A percentile compares a stretch with the other conserved stretches of the same genome.
phyloP scores from a whole-genome alignment of 1,140 invertebrate species.

The Aphaenogaster floridana region DNA sequence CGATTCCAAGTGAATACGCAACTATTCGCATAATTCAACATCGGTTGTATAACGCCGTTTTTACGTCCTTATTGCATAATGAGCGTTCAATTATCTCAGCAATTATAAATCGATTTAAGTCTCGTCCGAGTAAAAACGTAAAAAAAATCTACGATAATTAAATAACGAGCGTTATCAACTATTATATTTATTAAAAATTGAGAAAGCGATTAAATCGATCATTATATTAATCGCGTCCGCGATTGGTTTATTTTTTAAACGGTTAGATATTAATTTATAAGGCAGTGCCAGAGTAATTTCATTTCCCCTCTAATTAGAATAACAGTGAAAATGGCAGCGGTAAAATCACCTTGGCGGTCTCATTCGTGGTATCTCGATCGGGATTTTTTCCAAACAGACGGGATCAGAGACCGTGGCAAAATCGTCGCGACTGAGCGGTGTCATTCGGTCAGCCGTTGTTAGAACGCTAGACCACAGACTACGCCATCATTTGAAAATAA shows the following conservation, averaged over 20 bases:
- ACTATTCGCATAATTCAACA: conserved; percentile 24
- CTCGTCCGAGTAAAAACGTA: not conserved
- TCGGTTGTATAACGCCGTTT: conserved; percentile 37
- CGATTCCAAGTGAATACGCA: conserved; percentile 1
- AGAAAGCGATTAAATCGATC: not conserved
- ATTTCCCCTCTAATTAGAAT: not conserved
- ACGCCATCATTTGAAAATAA: conserved; percentile 12
- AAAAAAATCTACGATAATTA: conserved; percentile 1
- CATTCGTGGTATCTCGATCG: not conserved
- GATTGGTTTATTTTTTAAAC: not conserved
- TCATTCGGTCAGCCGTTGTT: conserved; percentile 22
- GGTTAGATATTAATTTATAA: not conserved
- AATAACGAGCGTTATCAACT: not conserved
- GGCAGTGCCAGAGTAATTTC: not conserved
- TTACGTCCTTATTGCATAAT: conserved; percentile 29
- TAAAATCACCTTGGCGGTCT: conserved; percentile 9
- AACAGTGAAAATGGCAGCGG: not conserved
- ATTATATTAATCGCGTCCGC: not conserved
- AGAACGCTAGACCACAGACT: not conserved
- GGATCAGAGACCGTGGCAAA: conserved; percentile 35
- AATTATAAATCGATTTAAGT: conserved; percentile 16
- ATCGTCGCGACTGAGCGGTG: conserved; percentile 59
- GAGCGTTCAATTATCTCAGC: conserved; percentile 3
- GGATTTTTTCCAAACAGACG: conserved; percentile 10
- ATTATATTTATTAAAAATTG: not conserved